phyloP scores from a whole-genome alignment of 1,140 invertebrate species.

The Drosophila pandora region DNA sequence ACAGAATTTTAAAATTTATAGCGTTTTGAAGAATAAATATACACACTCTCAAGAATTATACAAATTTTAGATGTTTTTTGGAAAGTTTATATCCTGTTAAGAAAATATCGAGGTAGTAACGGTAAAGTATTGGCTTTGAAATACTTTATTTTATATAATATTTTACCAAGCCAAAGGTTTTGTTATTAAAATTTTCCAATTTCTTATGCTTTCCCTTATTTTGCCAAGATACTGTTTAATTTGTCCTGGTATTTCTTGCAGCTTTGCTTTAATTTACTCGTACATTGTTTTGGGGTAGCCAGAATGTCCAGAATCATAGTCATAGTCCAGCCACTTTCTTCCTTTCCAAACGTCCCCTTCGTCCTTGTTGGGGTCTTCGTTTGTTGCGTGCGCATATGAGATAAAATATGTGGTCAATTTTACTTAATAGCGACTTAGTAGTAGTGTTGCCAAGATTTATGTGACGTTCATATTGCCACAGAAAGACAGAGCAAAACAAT shows the following conservation, averaged over 20 bases:
- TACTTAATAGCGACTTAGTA: constrained; percentile 82
- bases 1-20: no score
- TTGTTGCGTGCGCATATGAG: constrained; percentile 68
- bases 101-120: no score
- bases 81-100: no score
- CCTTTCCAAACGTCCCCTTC: neutral
- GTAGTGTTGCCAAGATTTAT: constrained; percentile 78
- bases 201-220: neutral
- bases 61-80: no score
- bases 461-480: constrained; percentile 78
- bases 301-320: neutral
- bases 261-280: constrained; percentile 49
- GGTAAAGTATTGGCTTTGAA: no score
- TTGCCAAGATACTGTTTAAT: constrained; percentile 5
- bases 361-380: constrained; percentile 3
- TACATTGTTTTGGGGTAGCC: constrained; percentile 21
- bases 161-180: no score
- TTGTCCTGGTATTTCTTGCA: constrained; percentile 23
- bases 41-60: no score
- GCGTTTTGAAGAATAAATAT: no score
- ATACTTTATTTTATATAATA: no score
- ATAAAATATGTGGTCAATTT: constrained; percentile 82
- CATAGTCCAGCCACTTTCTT: neutral
- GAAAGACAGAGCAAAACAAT: constrained; percentile 29
- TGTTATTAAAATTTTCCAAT: no score